Percentiles rank a stretch among this genome's conserved stretches.
These are phyloP conservation scores for Chaetodon trifasciatus DNA, from an alignment of 2,797 vertebrate genomes.

Conservation along the genomic window DNA sequence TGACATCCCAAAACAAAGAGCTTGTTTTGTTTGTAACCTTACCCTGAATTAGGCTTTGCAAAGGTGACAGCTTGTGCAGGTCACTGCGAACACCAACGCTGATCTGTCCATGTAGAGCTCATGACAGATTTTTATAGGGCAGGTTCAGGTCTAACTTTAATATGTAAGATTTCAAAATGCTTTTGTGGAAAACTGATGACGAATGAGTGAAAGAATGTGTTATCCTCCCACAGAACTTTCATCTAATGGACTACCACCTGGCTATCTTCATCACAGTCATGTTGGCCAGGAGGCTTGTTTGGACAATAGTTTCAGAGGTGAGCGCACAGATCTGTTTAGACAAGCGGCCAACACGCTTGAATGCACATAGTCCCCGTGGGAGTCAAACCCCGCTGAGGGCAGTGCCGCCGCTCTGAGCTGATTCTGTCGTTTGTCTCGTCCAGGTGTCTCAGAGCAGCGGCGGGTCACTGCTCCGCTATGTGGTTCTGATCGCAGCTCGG, in stretches of 20 bases:
- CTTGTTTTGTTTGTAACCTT: background rate
- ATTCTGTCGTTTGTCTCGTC: background rate
- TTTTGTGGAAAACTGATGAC: background rate
- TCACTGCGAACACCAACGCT: background rate
- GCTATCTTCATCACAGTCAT: slow-evolving; percentile 98
- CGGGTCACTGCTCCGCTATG: slow-evolving; percentile 89
- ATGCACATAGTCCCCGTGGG: background rate
- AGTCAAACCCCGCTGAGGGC: background rate
- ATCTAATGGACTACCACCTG: slow-evolving; percentile 98
- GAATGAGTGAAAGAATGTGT: slow-evolving; percentile 28
- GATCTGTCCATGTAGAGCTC: background rate
- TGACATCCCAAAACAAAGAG: background rate
- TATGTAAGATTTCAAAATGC: background rate
- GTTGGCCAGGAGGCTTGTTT: slow-evolving; percentile 96
- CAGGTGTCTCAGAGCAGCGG: slow-evolving; percentile 93
- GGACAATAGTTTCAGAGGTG: slow-evolving; percentile 98
- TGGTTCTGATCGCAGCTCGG: slow-evolving; percentile 90
- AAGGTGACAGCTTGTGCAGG: background rate
- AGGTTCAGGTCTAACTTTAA: background rate
- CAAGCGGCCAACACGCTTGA: background rate
- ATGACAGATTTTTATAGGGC: background rate
- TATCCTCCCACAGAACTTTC: slow-evolving; percentile 91
- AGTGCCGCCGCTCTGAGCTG: background rate
- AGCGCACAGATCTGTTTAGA: slow-evolving; percentile 26
- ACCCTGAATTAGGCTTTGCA: background rate